Evolutionary conservation across 1,140 invertebrate species (phyloP).

Genomic region (Caenorhabditis brenneri): DNA sequence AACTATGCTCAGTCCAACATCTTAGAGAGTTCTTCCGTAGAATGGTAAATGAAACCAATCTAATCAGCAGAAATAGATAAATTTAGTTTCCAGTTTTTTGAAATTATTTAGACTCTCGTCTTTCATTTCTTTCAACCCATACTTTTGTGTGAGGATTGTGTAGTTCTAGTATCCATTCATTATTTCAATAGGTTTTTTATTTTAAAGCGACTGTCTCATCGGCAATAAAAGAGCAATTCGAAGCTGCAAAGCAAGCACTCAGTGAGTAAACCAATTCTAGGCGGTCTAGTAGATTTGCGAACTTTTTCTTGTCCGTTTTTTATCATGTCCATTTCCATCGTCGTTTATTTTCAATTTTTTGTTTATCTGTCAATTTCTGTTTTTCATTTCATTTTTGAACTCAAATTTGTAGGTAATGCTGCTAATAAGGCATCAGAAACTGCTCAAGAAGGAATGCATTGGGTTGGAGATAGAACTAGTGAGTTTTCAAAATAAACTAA

Average conservation of each 20-base stretch:
- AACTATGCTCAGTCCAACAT: too few relatives aligned
- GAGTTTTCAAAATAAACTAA: neutral
- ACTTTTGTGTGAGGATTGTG: too few relatives aligned
- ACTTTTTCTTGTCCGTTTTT: neutral
- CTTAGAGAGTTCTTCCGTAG: too few relatives aligned
- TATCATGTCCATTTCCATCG: neutral
- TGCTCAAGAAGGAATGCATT: constrained; percentile 23
- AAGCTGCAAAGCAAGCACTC: neutral
- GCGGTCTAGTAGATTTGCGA: neutral
- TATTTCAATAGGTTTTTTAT: too few relatives aligned
- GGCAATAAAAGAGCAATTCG: constrained; percentile 23
- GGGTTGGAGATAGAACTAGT: constrained; percentile 12
- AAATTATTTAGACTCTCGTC: too few relatives aligned
- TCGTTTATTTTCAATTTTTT: neutral
- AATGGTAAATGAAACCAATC: too few relatives aligned
- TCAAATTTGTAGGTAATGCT: neutral
- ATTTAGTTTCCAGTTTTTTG: too few relatives aligned
- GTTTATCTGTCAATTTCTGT: constrained; percentile 14
- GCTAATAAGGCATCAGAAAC: neutral
- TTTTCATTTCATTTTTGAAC: neutral
- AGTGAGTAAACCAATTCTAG: constrained; percentile 2
- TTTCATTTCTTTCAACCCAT: too few relatives aligned
- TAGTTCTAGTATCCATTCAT: too few relatives aligned
- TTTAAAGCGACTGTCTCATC: constrained; percentile 10
- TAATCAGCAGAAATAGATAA: too few relatives aligned